Evolutionary conservation across 1,140 invertebrate genomes (phyloP).

Genomic region (Heliconius nattereri): DNA sequence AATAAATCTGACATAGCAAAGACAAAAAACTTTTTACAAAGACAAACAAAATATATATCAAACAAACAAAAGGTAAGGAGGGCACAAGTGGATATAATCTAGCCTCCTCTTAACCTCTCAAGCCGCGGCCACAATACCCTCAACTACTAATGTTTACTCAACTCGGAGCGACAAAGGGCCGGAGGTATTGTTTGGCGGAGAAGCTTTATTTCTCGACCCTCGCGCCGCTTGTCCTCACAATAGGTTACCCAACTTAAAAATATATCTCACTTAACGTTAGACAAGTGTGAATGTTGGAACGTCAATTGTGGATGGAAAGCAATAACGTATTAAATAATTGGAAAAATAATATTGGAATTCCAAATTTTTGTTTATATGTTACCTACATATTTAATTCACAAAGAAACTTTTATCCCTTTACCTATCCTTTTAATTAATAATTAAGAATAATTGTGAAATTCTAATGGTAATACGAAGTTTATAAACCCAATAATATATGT

Average conservation of each 20-base stretch:
- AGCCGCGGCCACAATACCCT: slow-evolving; percentile 65
- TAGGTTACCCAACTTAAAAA: slow-evolving; percentile 81
- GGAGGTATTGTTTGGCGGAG: slow-evolving; percentile 81
- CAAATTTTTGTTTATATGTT: not conserved
- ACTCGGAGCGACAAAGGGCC: slow-evolving; percentile 77
- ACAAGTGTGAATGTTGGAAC: slow-evolving; percentile 52
- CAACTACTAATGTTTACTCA: slow-evolving; percentile 80
- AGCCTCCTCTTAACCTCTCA: slow-evolving; percentile 66
- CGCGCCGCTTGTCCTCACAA: slow-evolving; percentile 65
- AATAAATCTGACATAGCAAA: slow-evolving; percentile 39
- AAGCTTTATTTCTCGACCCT: slow-evolving; percentile 80
- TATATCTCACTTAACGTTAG: slow-evolving; percentile 70
- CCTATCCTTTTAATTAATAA: no score
- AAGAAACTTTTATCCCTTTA: no score
- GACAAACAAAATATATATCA: slow-evolving; percentile 63
- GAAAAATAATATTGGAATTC: no score
- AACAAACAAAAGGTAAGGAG: slow-evolving; percentile 72
- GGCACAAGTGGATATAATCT: slow-evolving; percentile 72
- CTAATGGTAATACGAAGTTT: no score
- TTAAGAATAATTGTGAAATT: no score
- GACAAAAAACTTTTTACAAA: slow-evolving; percentile 47
- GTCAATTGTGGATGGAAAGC: not conserved
- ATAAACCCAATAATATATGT: no score
- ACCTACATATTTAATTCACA: no score
- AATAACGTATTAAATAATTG: not conserved